A percentile compares a stretch with the other conserved stretches of the same genome.
These are phyloP conservation scores for Drosophila mojavensis DNA, from an alignment of 1,140 invertebrate species.

Conservation along the genomic window DNA sequence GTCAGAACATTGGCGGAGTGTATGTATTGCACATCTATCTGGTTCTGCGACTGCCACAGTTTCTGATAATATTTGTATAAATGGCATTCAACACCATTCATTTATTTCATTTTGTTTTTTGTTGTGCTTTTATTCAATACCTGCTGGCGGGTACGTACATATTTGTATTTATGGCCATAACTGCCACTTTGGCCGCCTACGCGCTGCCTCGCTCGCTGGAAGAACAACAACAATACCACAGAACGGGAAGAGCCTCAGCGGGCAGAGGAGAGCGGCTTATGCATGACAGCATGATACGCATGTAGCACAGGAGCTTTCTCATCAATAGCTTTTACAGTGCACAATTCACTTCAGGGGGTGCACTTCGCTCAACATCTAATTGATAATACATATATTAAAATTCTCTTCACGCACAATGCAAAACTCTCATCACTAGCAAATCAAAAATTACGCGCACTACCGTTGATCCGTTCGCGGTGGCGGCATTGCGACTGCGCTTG, in stretches of 20 bases:
- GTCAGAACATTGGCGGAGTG: slow-evolving; percentile 22
- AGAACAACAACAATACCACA: slow-evolving; percentile 44
- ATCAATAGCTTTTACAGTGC: slow-evolving; percentile 14
- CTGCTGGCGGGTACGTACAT: slow-evolving; percentile 73
- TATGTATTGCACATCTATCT: slow-evolving; percentile 72
- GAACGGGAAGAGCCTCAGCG: slow-evolving; percentile 22
- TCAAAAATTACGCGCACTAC: slow-evolving; percentile 15
- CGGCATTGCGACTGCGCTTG: slow-evolving; percentile 50
- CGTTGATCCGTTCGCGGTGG: slow-evolving; percentile 25
- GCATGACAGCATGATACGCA: slow-evolving; percentile 22
- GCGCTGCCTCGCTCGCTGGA: slow-evolving; percentile 38
- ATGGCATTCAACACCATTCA: slow-evolving; percentile 50
- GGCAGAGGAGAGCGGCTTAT: slow-evolving; percentile 5
- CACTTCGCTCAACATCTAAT: background rate
- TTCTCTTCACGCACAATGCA: slow-evolving; percentile 7
- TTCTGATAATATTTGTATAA: slow-evolving; percentile 54
- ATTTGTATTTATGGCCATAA: slow-evolving; percentile 82
- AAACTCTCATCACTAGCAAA: slow-evolving; percentile 21
- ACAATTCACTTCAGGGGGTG: slow-evolving; percentile 2
- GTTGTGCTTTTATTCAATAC: slow-evolving; percentile 60
- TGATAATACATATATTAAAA: slow-evolving; percentile 2
- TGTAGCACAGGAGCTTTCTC: slow-evolving; percentile 11
- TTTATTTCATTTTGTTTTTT: background rate
- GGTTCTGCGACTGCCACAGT: slow-evolving; percentile 51
- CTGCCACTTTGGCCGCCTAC: slow-evolving; percentile 75